Percentiles rank a stretch among this genome's conserved stretches.
These are phyloP conservation scores for Micrasema minimum DNA, from an alignment of 1,140 invertebrate species.

Conservation along the genomic window DNA sequence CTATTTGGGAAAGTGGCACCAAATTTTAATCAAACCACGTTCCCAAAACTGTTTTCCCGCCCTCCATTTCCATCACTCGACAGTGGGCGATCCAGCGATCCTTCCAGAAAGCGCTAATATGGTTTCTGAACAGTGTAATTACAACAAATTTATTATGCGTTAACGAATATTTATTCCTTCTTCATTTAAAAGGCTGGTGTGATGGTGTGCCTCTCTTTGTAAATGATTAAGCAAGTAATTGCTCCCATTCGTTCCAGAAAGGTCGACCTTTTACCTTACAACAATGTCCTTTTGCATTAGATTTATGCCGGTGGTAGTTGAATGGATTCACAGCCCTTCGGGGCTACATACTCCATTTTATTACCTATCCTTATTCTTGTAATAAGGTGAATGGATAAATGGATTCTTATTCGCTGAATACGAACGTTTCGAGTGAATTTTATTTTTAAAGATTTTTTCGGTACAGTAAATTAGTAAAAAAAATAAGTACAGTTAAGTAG, in stretches of 20 bases:
- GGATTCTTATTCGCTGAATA: neutral
- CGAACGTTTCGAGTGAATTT: too few relatives aligned
- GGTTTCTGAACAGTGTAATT: constrained; percentile 26
- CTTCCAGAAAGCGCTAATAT: constrained; percentile 12
- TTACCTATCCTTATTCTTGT: constrained; percentile 5
- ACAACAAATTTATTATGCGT: constrained; percentile 29
- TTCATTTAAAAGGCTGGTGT: constrained; percentile 29
- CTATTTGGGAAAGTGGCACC: too few relatives aligned
- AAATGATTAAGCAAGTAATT: constrained; percentile 35
- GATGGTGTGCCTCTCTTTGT: constrained; percentile 19
- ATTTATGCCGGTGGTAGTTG: constrained; percentile 25
- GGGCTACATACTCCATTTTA: constrained; percentile 2
- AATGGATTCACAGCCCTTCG: constrained; percentile 20
- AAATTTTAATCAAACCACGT: too few relatives aligned
- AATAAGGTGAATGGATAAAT: constrained; percentile 7
- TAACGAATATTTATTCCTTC: constrained; percentile 33
- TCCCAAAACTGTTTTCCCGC: too few relatives aligned
- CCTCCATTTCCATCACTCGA: too few relatives aligned
- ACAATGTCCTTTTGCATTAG: constrained; percentile 31
- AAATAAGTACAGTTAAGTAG: too few relatives aligned
- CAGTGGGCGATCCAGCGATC: too few relatives aligned
- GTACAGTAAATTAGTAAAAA: too few relatives aligned
- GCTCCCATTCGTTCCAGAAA: constrained; percentile 22
- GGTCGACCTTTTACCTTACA: constrained; percentile 33
- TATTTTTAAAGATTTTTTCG: too few relatives aligned